Evolutionary conservation across 2,113 vertebrate genomes (phyloP).

Genomic region (Phalacrocorax brasilianus): DNA sequence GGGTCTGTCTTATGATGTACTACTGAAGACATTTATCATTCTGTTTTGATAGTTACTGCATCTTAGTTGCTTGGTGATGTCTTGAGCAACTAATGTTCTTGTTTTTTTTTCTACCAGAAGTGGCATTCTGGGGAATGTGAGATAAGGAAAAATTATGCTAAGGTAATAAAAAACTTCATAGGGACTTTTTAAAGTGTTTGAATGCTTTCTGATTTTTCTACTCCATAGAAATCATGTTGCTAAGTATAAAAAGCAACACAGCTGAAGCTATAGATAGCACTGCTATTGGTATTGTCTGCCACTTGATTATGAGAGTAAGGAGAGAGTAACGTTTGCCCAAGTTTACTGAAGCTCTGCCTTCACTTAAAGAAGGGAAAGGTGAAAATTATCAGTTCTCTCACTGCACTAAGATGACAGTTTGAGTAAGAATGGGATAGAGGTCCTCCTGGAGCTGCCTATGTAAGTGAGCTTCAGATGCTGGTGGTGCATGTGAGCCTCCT

Average conservation of each 20-base stretch:
- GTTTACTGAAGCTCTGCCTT: not conserved
- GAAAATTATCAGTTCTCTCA: not conserved
- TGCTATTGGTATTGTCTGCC: not conserved
- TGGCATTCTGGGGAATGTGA: not conserved
- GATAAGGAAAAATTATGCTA: not conserved
- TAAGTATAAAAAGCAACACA: not conserved
- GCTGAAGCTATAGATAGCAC: not conserved
- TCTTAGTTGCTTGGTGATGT: not conserved
- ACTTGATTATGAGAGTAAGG: not conserved
- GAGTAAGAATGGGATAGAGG: not conserved
- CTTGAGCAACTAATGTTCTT: not conserved
- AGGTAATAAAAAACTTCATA: not conserved
- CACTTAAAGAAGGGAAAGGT: not conserved
- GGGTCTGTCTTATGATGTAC: not conserved
- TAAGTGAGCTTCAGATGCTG: not conserved
- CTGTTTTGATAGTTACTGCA: not conserved
- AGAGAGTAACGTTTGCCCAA: not conserved
- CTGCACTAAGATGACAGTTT: not conserved
- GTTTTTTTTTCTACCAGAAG: not conserved
- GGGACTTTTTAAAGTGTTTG: not conserved
- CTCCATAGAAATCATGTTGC: not conserved
- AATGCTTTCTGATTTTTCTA: not conserved
- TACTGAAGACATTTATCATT: not conserved
- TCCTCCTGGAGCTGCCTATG: not conserved
- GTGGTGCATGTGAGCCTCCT: not conserved